Evolutionary conservation across 2,888 invertebrate genomes (phyloP), one percentile per base, ranked within the genome.

Genomic region (Hyalella azteca): DNA sequence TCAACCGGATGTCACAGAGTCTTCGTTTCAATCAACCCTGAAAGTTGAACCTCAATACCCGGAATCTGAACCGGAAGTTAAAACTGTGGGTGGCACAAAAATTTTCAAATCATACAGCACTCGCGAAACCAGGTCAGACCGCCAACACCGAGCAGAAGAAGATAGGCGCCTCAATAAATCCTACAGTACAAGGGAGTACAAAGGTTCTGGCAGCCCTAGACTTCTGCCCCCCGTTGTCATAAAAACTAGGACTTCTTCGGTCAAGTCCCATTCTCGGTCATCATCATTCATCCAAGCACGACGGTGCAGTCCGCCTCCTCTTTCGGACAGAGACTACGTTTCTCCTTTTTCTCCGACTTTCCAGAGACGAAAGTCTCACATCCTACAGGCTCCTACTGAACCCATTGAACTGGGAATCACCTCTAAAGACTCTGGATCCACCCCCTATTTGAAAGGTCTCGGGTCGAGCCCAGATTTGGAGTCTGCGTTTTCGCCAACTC

Each of bases 81-180:
- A 41, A 22, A 26, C 22, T 13, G 75, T 41, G 3, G 75, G 45
- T 1, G 75, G 75, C 1, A 40, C 75, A 1, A 75, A 75, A 41
- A 75, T 75, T 39, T 75, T 75, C 22, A 75, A 75, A 41, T 75
- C 75, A 4, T 75, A 75, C 75, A 75, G 75, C 36, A 75, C 75
- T 11, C 40, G 75, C 7, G 75, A 75, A 19, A 75, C 75, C 1
- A 75, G 45, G 45, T 75, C 75, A 0, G 75, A 40, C 45, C 75
- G 75, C 4, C 75, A 75, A 41, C 40, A 39, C n/a, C 40, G 75
- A n/a, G 59, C 11, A 59, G 75, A 75, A 26, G 75, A 75, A 2
- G 13, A 45, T 13, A 11, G 32, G 7, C 40, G 75, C 0, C 36
- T 75, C 7, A 26, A 13, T 13, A 75, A 75, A 26, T 75, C 75